Evolutionary conservation across 2,797 vertebrate genomes (phyloP).

Genomic region (Clarias platycephalus): DNA sequence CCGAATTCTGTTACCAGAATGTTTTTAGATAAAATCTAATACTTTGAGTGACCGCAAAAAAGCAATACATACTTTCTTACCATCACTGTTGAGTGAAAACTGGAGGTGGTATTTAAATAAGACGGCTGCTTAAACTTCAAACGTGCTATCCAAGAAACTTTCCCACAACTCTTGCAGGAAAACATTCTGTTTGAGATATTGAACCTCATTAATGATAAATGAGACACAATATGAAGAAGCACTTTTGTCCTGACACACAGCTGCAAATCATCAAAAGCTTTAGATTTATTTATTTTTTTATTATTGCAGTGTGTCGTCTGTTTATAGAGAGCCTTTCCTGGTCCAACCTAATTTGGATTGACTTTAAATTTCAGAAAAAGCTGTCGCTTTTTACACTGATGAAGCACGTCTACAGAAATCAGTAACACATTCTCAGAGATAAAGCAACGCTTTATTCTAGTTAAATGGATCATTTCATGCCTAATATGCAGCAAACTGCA

Average conservation of each 20-base stretch:
- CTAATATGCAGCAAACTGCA: constrained; percentile 2
- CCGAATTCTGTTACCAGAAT: too few relatives aligned
- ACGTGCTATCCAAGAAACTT: background rate
- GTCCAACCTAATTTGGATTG: constrained; percentile 7
- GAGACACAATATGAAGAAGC: constrained; percentile 7
- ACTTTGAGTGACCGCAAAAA: background rate
- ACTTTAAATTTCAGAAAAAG: constrained; percentile 14
- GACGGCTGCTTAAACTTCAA: background rate
- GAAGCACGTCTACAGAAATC: background rate
- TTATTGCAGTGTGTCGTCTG: background rate
- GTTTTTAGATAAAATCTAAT: background rate
- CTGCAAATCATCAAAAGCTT: background rate
- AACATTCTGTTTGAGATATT: background rate
- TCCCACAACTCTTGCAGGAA: background rate
- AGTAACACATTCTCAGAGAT: background rate
- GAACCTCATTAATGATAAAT: constrained; percentile 4
- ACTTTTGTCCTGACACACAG: background rate
- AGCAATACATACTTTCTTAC: background rate
- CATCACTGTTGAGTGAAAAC: background rate
- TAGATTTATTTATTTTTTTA: background rate
- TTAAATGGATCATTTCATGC: constrained; percentile 12
- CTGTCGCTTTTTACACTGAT: background rate
- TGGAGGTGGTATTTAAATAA: background rate
- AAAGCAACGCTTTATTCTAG: background rate
- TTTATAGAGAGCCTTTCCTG: background rate